phyloP scores from a whole-genome alignment of 2,888 invertebrate genomes.

The Ariolimax columbianus region DNA sequence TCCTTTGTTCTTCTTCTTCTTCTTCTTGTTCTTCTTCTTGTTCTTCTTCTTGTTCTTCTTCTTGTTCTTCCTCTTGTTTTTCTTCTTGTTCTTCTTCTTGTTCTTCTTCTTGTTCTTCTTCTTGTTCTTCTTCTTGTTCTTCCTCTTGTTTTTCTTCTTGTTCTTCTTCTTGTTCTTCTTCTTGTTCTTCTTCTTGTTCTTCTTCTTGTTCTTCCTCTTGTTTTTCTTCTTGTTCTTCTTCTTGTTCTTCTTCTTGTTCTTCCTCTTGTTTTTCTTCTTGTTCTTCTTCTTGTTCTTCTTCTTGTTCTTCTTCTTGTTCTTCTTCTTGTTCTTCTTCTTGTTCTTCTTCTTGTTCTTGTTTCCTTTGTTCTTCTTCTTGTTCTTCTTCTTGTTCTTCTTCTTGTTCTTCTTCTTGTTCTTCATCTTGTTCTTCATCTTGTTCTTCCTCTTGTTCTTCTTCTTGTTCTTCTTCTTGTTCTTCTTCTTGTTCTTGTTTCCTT shows the following conservation, averaged over 20 bases:
- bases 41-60: background rate
- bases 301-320: background rate
- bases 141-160: background rate
- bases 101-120: background rate
- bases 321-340: background rate
- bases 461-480: no score
- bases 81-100: background rate
- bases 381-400: slow-evolving; percentile 17
- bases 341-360: slow-evolving; percentile 11
- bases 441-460: no score
- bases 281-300: background rate
- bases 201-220: background rate
- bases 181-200: no score
- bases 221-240: background rate
- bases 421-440: no score
- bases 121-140: background rate
- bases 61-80: background rate
- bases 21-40: no score
- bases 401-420: background rate
- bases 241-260: no score
- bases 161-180: background rate
- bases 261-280: background rate
- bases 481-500: no score
- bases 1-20: no score
- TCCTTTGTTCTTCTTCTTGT: slow-evolving; percentile 7